Base-by-base conservation (phyloP, 2,888 invertebrate genomes). In the Chouioia cunea region DNA sequence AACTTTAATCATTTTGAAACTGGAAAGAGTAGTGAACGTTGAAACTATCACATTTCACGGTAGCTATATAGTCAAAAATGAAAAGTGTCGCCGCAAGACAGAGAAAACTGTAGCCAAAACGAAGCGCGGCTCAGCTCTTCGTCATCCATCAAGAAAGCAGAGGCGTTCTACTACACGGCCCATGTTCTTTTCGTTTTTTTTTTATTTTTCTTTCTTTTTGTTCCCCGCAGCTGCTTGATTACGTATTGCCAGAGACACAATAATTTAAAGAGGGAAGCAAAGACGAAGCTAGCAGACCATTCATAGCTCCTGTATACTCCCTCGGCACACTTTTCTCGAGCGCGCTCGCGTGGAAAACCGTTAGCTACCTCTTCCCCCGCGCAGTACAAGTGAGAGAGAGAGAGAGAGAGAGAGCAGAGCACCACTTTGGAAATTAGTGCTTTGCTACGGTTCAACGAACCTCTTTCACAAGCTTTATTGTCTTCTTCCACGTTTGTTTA, bases 341-440 rank as follows among this genome's bases (percentile, higher is more conserved):
- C 36, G 36, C 36, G 36, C 36, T 36, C 67, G 65, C 62, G 57
- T 65, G 36, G 70, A 75, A 75, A 73, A 74, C 74, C 73, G 65
- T n/a, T n/a, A n/a, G 74, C 73, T 77, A 76, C 76, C 73, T 76
- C 76, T 78, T 78, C 77, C 73, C 76, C 75, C 75, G 73, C 75
- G 74, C 50, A 64, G 71, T 3, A 27, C 3, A 6, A 27, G 27
- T 4, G 27, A 27, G 27, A 27, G 27, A 27, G 27, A 27, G 27
- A 27, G 27, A 72, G 68, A 70, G 66, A 68, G 58, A 20, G 68
- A 76, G 52, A 74, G 77, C 71, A 70, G n/a, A n/a, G n/a, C 77
- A 36, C 36, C 79, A 80, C 81, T 80, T 79, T 78, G 79, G 74
- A 81, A 82, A 83, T 83, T 81, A 82, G 78, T 77, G 76, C 75